A percentile compares a stretch with the other conserved stretches of the same genome.
Evolutionary conservation across 2,113 vertebrate species (phyloP).

Genomic region (Empidonax traillii): DNA sequence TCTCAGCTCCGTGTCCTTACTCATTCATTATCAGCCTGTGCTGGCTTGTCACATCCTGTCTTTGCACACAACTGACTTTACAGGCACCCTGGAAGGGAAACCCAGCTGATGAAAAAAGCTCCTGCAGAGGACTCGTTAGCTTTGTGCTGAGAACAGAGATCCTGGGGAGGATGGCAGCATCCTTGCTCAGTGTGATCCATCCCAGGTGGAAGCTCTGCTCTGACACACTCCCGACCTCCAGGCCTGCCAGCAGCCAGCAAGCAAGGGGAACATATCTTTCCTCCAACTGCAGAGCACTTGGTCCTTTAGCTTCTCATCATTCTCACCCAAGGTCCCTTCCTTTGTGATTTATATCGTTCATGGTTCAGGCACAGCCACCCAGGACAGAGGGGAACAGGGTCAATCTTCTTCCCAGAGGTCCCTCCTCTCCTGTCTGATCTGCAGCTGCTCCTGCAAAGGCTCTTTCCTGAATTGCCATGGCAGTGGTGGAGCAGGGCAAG

Average conservation of each 20-base stretch:
- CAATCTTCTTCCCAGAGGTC: neutral
- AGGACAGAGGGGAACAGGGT: neutral
- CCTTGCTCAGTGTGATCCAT: neutral
- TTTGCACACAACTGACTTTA: neutral
- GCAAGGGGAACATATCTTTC: neutral
- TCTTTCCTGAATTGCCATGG: neutral
- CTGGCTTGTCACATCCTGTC: neutral
- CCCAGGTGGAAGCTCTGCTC: neutral
- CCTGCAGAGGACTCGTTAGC: fast-evolving
- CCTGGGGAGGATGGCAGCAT: neutral
- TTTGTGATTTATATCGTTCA: fast-evolving
- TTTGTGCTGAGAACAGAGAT: neutral
- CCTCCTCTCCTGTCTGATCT: neutral
- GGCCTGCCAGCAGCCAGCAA: neutral
- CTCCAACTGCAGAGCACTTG: neutral
- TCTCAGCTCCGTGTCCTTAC: fast-evolving
- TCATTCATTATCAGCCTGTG: neutral
- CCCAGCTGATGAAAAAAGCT: neutral
- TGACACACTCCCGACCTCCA: neutral
- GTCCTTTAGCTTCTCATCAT: neutral
- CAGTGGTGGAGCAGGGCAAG: neutral
- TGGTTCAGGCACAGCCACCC: neutral
- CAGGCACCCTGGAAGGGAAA: neutral
- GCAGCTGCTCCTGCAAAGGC: neutral
- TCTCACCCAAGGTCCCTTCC: neutral